These are phyloP conservation scores for Osmoderma eremita DNA, from an alignment of 2,888 invertebrate genomes.

Conservation along the genomic window DNA sequence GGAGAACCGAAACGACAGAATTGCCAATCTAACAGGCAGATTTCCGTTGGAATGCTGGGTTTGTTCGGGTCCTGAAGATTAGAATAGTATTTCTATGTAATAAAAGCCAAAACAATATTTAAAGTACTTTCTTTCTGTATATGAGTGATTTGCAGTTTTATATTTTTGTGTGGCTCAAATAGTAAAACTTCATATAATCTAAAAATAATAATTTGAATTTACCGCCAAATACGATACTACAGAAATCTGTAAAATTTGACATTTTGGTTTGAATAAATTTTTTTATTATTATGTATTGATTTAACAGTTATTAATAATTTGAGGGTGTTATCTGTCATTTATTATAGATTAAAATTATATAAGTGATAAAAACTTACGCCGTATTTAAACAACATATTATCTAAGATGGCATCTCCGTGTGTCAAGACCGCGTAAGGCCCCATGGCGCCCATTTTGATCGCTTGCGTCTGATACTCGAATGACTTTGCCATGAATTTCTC, in stretches of 20 bases:
- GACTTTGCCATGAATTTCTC: slow-evolving; percentile 43
- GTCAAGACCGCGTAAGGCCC: slow-evolving; percentile 51
- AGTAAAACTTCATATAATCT: no score
- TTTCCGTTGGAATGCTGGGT: slow-evolving; percentile 48
- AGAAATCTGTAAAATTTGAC: not conserved
- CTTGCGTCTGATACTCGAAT: slow-evolving; percentile 37
- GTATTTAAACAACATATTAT: slow-evolving; percentile 54
- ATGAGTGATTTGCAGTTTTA: no score
- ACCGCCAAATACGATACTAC: not conserved
- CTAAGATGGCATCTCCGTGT: slow-evolving; percentile 53
- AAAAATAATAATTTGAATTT: not conserved
- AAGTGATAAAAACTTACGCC: slow-evolving; percentile 40
- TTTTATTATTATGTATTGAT: no score
- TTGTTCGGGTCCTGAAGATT: slow-evolving; percentile 40
- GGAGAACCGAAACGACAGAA: slow-evolving; percentile 51
- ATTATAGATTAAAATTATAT: not conserved
- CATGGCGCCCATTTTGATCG: slow-evolving; percentile 42
- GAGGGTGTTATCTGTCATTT: not conserved
- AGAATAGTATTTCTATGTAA: not conserved
- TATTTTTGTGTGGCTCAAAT: no score
- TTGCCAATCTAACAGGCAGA: slow-evolving; percentile 54
- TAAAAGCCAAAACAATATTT: not conserved
- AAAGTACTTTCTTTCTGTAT: no score
- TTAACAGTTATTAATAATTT: not conserved
- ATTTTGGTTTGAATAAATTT: no score